Percentiles rank a stretch among this genome's conserved stretches.
Evolutionary conservation across 2,113 vertebrate genomes (phyloP).

Genomic region (Etia nguti): DNA sequence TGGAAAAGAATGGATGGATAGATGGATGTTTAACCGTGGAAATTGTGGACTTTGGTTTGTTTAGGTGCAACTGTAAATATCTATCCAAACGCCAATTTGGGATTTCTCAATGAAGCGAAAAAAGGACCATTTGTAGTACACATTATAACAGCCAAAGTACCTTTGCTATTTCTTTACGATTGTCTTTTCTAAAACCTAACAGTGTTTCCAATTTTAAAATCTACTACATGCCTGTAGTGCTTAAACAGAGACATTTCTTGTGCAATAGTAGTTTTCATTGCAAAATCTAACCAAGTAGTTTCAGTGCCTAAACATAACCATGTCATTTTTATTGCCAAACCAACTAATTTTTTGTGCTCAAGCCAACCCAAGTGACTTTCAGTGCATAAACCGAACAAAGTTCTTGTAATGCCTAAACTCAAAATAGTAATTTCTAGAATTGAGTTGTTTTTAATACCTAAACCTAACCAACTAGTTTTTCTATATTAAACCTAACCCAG

Average conservation of each 20-base stretch:
- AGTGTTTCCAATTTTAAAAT: neutral
- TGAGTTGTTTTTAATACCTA: neutral
- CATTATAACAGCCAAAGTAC: neutral
- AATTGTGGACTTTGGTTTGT: neutral
- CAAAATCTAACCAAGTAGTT: rapidly evolving
- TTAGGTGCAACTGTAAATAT: neutral
- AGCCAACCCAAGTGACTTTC: neutral
- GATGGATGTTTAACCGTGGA: neutral
- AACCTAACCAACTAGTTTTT: neutral
- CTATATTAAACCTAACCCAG: neutral
- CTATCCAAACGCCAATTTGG: neutral
- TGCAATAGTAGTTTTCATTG: neutral
- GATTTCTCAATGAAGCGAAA: neutral
- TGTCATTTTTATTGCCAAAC: neutral
- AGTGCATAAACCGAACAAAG: rapidly evolving
- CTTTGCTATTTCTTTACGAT: neutral
- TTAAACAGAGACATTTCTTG: neutral
- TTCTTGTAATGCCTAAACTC: neutral
- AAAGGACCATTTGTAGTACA: neutral
- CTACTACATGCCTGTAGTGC: rapidly evolving
- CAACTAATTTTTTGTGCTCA: rapidly evolving
- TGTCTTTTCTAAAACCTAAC: neutral
- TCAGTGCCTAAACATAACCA: neutral
- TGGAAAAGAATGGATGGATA: neutral
- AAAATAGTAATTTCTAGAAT: neutral